Conservation (phyloP, 2,113 vertebrate species). For the Cichladusa arquata region DNA sequence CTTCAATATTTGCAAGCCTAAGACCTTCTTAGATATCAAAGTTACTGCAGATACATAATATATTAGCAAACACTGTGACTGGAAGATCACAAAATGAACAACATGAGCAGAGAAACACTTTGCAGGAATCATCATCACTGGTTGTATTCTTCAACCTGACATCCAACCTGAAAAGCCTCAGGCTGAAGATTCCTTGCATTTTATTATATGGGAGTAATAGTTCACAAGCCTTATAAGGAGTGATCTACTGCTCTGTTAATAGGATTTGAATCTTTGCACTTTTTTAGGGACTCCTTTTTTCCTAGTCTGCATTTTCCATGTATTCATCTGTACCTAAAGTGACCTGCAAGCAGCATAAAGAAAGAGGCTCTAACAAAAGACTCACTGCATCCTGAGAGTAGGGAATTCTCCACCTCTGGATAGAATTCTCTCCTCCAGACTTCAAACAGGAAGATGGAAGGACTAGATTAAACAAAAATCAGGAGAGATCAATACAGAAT, state of each 20-base stretch:
- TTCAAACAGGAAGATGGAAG: background rate
- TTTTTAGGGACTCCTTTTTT: background rate
- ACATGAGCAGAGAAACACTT: background rate
- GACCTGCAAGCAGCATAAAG: background rate
- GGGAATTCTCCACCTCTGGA: background rate
- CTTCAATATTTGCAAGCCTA: background rate
- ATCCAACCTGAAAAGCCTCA: background rate
- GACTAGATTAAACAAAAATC: background rate
- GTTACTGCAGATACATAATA: background rate
- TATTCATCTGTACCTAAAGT: background rate
- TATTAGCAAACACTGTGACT: background rate
- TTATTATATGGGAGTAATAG: background rate
- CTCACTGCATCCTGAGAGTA: background rate
- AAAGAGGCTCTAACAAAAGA: background rate
- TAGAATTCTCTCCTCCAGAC: background rate
- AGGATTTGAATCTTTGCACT: background rate
- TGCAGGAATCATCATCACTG: background rate
- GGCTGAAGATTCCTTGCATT: background rate
- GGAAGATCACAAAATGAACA: background rate
- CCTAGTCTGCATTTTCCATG: background rate
- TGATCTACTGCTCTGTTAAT: background rate
- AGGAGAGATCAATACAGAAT: background rate
- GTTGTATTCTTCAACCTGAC: background rate
- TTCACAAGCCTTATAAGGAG: background rate
- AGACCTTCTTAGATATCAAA: accelerated